Base-by-base conservation (phyloP, 2,888 invertebrate species). In the Teinopalpus imperialis region DNA sequence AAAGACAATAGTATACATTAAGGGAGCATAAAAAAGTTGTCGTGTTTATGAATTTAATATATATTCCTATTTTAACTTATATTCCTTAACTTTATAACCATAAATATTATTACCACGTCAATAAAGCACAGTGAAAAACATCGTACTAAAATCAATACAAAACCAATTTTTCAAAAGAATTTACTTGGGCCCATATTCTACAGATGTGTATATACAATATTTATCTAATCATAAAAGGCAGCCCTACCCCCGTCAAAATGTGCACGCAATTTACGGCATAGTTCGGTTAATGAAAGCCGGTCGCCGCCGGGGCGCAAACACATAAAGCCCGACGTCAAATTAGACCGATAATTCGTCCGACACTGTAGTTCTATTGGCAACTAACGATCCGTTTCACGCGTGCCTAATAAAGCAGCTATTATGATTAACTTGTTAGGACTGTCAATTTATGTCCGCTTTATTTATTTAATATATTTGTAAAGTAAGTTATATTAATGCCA, bases 311-410 rank as follows among this genome's bases (percentile, higher is more conserved):
- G 51, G 53, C 64, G 68, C 60, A 77, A 79, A 81, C 79, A 74
- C 66, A 74, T 79, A 75, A 79, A 76, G 56, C 49, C 52, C 62
- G 63, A 61, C 71, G 67, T 63, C 66, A 73, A 81, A 82, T 81
- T 78, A 63, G 65, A 55, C 66, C 64, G 72, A 76, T 79, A 76
- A 76, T 61, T 69, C 60, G 63, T 61, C 62, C 61, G 52, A 65
- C 70, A 68, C 56, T 49, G 50, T 47, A 40, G 46, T 14, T 45
- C 46, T 46, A 46, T 46, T 46, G 46, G 41, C 35, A 46, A 46
- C 46, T 46, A 46, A 46, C 41, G 46, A 41, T 36, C 36, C 35
- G 41, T 35, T 46, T 41, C 41, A 35, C 46, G 46, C 46, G 41
- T 41, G 46, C 40, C 39, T 23, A 46, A 46, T 46, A 46, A 46